These are phyloP conservation scores for Monochamus saltuarius DNA, from an alignment of 1,140 invertebrate genomes.

Conservation along the genomic window DNA sequence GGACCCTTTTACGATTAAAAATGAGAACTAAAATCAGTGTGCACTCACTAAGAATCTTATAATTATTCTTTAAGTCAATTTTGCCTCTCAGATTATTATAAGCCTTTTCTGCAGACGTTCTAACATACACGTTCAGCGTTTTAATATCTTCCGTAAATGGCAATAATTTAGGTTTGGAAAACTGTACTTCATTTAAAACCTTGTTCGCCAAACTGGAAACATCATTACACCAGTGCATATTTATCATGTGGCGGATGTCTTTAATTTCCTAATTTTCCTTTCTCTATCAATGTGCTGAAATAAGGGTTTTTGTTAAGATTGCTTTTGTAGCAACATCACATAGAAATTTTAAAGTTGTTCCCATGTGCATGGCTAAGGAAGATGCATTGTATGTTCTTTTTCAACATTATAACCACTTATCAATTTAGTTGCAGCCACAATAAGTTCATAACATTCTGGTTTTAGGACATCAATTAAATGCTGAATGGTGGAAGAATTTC, in stretches of 20 bases:
- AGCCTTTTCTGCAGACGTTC: slow-evolving; percentile 17
- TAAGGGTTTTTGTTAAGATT: slow-evolving; percentile 23
- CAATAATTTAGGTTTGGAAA: slow-evolving; percentile 21
- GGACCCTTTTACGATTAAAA: no score
- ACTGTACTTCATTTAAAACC: slow-evolving; percentile 25
- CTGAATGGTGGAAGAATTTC: slow-evolving; percentile 4
- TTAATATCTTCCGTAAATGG: slow-evolving; percentile 28
- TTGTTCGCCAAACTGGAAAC: slow-evolving; percentile 31
- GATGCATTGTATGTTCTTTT: slow-evolving; percentile 29
- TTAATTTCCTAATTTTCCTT: slow-evolving; percentile 22
- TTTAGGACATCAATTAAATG: neutral
- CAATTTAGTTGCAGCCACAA: slow-evolving; percentile 29
- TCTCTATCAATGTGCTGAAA: slow-evolving; percentile 21
- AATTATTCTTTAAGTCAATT: slow-evolving; percentile 12
- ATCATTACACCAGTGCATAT: slow-evolving; percentile 31
- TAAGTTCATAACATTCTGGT: slow-evolving; percentile 23
- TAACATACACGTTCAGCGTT: slow-evolving; percentile 18
- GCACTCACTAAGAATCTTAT: slow-evolving; percentile 9
- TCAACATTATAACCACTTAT: slow-evolving; percentile 29
- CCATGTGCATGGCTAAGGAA: slow-evolving; percentile 29
- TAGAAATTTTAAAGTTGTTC: slow-evolving; percentile 29
- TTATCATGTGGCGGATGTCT: slow-evolving; percentile 21
- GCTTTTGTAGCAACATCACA: slow-evolving; percentile 33
- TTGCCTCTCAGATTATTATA: slow-evolving; percentile 20
- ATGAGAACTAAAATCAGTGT: no score